Evolutionary conservation across 2,888 invertebrate species (phyloP).

Genomic region (Cremastobaeus sp.): DNA sequence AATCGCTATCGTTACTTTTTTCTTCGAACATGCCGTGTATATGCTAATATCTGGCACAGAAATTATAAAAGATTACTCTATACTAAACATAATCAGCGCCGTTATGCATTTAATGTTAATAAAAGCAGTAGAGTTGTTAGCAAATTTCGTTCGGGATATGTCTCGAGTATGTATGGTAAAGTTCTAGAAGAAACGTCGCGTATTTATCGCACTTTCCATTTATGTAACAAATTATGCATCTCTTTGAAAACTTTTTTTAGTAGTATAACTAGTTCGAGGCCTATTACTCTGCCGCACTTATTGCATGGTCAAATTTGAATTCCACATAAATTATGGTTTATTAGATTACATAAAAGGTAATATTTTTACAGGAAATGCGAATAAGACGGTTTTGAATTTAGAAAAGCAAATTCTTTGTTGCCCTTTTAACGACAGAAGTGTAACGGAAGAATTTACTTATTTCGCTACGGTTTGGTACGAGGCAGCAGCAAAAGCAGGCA

Average conservation of each 20-base stretch:
- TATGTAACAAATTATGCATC: constrained; percentile 34
- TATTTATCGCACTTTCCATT: constrained; percentile 28
- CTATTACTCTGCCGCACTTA: constrained; percentile 3
- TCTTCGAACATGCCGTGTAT: too few relatives aligned
- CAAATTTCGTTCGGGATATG: constrained; percentile 14
- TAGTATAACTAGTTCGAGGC: constrained; percentile 7
- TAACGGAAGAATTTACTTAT: too few relatives aligned
- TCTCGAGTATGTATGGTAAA: too few relatives aligned
- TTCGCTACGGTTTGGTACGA: too few relatives aligned
- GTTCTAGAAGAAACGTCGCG: too few relatives aligned
- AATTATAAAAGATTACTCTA: not conserved
- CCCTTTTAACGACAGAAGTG: too few relatives aligned
- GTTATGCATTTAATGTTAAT: constrained; percentile 27
- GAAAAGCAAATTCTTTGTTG: too few relatives aligned
- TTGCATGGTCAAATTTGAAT: not conserved
- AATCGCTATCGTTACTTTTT: too few relatives aligned
- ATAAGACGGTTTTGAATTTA: too few relatives aligned
- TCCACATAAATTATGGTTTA: constrained; percentile 2
- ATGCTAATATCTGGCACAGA: not conserved
- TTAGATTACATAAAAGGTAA: not conserved
- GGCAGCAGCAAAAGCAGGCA: too few relatives aligned
- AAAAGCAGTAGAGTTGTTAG: constrained; percentile 15
- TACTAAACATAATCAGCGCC: not conserved
- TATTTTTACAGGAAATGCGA: constrained; percentile 2
- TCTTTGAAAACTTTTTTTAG: constrained; percentile 12